Percentiles rank a stretch among this genome's conserved stretches.
phyloP scores from a whole-genome alignment of 2,888 invertebrate genomes.

The Drosophila tanythrix region DNA sequence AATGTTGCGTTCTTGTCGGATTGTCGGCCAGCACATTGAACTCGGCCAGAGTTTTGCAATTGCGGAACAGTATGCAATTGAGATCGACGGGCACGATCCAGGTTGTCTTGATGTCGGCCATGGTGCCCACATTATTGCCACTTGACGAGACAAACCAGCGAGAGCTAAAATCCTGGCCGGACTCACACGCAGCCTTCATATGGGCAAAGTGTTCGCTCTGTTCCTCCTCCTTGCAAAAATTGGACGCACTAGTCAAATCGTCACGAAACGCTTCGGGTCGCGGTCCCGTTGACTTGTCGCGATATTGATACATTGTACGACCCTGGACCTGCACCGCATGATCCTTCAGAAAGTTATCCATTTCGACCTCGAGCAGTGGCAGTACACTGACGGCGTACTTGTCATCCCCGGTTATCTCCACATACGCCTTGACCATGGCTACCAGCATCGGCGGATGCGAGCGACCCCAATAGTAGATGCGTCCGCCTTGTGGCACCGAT shows the following conservation, averaged over 20 bases:
- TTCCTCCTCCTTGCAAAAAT: slow-evolving; percentile 86
- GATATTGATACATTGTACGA: slow-evolving; percentile 90
- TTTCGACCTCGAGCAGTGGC: slow-evolving; percentile 90
- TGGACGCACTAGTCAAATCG: slow-evolving; percentile 87
- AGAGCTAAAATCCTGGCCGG: slow-evolving; percentile 97
- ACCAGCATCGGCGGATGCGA: slow-evolving; percentile 93
- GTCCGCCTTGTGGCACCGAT: slow-evolving; percentile 95
- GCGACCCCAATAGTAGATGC: slow-evolving; percentile 93
- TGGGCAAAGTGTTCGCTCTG: slow-evolving; percentile 91
- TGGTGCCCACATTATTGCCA: slow-evolving; percentile 88
- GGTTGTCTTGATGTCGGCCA: slow-evolving; percentile 91
- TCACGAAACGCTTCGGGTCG: slow-evolving; percentile 96
- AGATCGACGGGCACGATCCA: slow-evolving; percentile 96
- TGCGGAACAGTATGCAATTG: slow-evolving; percentile 94
- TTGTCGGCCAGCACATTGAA: slow-evolving; percentile 88
- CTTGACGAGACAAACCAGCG: slow-evolving; percentile 92
- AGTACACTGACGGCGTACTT: slow-evolving; percentile 88
- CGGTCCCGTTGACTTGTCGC: slow-evolving; percentile 91
- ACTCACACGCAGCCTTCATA: slow-evolving; percentile 95
- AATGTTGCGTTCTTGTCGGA: slow-evolving; percentile 87
- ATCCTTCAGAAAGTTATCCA: slow-evolving; percentile 92
- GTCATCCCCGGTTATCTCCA: slow-evolving; percentile 89
- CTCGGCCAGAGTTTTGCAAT: slow-evolving; percentile 90
- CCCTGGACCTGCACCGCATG: slow-evolving; percentile 88
- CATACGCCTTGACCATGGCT: slow-evolving; percentile 92